A percentile compares a stretch with the other conserved stretches of the same genome.
These are phyloP conservation scores for Euproctis similis DNA, from an alignment of 2,888 invertebrate species.

Conservation along the genomic window DNA sequence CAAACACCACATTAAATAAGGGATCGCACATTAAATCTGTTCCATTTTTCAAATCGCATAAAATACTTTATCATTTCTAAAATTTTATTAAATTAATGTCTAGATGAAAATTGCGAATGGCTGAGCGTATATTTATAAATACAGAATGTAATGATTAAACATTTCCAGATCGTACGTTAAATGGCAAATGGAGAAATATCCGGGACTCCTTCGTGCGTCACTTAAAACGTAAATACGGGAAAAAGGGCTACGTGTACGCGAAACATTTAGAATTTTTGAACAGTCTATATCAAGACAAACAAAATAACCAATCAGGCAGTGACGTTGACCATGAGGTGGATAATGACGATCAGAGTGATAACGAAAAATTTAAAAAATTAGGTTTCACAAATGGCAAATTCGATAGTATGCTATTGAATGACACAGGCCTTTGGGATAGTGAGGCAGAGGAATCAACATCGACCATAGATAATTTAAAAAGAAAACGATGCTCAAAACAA, in stretches of 20 bases:
- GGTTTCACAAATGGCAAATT: constrained; percentile 22
- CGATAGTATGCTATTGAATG: constrained; percentile 18
- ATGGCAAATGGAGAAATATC: constrained; percentile 62
- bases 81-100: too few species aligned
- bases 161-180: constrained; percentile 50
- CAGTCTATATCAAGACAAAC: constrained; percentile 33
- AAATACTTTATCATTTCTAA: too few species aligned
- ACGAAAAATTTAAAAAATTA: constrained; percentile 29
- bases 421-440: constrained; percentile 28
- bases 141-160: constrained; percentile 14
- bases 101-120: neutral
- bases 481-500: constrained; percentile 26
- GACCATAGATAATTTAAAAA: constrained; percentile 34
- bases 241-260: constrained; percentile 45
- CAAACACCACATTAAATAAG: too few species aligned
- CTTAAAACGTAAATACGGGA: constrained; percentile 32
- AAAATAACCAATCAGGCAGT: constrained; percentile 31
- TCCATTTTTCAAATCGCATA: too few species aligned
- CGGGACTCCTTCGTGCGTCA: constrained; percentile 58
- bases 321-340: constrained; percentile 32
- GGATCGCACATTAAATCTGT: too few species aligned
- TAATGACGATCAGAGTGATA: constrained; percentile 32
- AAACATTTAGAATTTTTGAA: constrained; percentile 48
- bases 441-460: constrained; percentile 31
- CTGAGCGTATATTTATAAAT: neutral